Evolutionary conservation across 2,113 vertebrate genomes (phyloP), one percentile per base, ranked within the genome.

Genomic region (Loxodonta africana): DNA sequence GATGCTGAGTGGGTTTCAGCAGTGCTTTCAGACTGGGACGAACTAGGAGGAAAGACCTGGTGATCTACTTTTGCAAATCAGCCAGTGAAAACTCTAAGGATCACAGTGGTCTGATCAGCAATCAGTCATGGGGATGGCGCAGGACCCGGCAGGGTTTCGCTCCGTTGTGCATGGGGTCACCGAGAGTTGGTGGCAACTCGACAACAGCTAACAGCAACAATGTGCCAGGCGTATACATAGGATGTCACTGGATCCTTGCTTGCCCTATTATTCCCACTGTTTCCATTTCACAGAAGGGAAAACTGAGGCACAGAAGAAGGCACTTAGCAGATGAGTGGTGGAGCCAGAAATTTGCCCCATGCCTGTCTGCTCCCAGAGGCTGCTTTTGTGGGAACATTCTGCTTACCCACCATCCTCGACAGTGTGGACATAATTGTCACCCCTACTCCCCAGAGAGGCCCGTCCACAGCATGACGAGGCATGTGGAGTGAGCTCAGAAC

Each of bases 391-490:
- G 26, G 9, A 9, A 0, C 30, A 1, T 62, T 67, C 76, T 8
- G 1, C 21, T 14, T 62, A 21, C 14, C 14, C 23, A 15, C 44
- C 1, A 10, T 15, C 80, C 73, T 80, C 0, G 1, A 33, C 10
- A 10, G 20, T 17, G 6, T 3, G 11, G 44, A 9, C 0, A 0
- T 14, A 18, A 15, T 1, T 0, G 44, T n/a, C 25, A 8, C 5
- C 4, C 18, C 25, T 10, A 4, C 20, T 17, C 7, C 48, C 5
- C 0, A 0, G 41, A 30, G 23, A 78, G 74, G 26, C 33, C 26
- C 0, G 0, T 2, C 8, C 63, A 1, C 25, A n/a, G 81, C 33
- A 26, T 23, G 48, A 33, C 51, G 4, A 1, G 3, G 62, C 23
- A 5, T 2, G 6, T 2, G 26, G 44, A 7, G 21, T 11, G 46